Conservation (phyloP, 1,140 invertebrate genomes). For the Bombyx mandarina region DNA sequence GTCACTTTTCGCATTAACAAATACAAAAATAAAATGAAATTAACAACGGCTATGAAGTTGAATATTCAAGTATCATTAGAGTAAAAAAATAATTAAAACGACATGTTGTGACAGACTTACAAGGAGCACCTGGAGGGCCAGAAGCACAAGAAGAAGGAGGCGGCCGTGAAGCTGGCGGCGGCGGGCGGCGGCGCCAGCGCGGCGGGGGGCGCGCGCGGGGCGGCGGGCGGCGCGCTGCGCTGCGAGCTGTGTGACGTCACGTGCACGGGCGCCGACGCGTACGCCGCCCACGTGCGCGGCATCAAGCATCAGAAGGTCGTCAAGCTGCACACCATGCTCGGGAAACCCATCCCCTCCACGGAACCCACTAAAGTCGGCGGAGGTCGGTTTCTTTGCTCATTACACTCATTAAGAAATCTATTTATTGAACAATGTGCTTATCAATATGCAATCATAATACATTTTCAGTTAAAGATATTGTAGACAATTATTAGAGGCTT, state of each 20-base stretch:
- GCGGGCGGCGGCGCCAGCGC: constrained; percentile 42
- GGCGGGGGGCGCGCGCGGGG: constrained; percentile 40
- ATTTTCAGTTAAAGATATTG: too few relatives aligned
- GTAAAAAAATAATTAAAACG: too few relatives aligned
- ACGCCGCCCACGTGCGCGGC: constrained; percentile 97
- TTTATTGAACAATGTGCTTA: too few relatives aligned
- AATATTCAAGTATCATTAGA: too few relatives aligned
- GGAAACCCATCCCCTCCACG: constrained; percentile 96
- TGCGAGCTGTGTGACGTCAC: constrained; percentile 97
- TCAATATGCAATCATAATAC: too few relatives aligned
- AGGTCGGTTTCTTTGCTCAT: constrained; percentile 17
- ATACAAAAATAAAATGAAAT: too few relatives aligned
- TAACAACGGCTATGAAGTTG: too few relatives aligned
- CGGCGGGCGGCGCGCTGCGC: constrained; percentile 78
- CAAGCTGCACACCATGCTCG: constrained; percentile 95
- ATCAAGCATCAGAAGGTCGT: constrained; percentile 98
- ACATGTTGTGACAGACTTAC: constrained; percentile 80
- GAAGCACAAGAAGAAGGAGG: constrained; percentile 99
- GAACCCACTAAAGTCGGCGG: constrained; percentile 87
- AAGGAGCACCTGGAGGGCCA: constrained; percentile 97
- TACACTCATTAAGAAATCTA: too few relatives aligned
- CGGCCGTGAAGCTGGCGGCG: constrained; percentile 84
- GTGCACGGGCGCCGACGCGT: constrained; percentile 97
- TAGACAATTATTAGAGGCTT: too few relatives aligned
- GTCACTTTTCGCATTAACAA: too few relatives aligned